Base-by-base conservation (phyloP, 1,140 invertebrate species). In the Drosophila micromelanica region DNA sequence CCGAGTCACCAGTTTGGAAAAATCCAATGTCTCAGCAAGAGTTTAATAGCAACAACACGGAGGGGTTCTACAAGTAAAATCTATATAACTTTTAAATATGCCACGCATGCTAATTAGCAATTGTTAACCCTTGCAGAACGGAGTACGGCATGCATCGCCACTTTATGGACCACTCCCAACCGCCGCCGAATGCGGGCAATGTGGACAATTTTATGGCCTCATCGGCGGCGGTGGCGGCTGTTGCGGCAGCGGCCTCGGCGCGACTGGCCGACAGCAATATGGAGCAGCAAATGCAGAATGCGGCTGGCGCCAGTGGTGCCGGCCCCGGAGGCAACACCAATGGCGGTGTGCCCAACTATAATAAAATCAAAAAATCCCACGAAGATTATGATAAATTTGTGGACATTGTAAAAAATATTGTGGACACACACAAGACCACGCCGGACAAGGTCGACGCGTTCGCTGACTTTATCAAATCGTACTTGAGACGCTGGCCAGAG, bases 1-100 rank as follows among this genome's bases (percentile, higher is more conserved):
- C 90, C 64, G 90, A 91, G 71, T 91, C 90, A 73, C 87, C 90
- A 79, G 90, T 91, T 64, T 91, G 90, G 90, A 91, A 91, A 75
- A 91, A 91, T 91, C 87, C 89, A 91, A 91, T 91, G 90, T 91
- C 90, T 82, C 90, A 91, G 45, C 90, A 91, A 91, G 90, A 91
- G 76, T 91, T 91, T 55, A 91, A 91, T 55, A 91, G 87, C 45
- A 91, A 90, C 78, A 91, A 91, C 56, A 79, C 90, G 80, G 90
- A 91, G 79, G 90, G 90, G 72, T 91, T 91, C 81, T 91, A 91
- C 63, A 91, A 91, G 90, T 91, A 55, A 7, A 12, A 11, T 1
- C 2, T 20, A 45, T 45, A 17, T 17, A 3, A 9, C 9, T 20
- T 45, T 11, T 13, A 11, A 11, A 15, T 20, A 12, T 40, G 5